A percentile compares a stretch with the other conserved stretches of the same genome.
phyloP scores from a whole-genome alignment of 2,113 vertebrate species.

The Onychostoma macrolepis region DNA sequence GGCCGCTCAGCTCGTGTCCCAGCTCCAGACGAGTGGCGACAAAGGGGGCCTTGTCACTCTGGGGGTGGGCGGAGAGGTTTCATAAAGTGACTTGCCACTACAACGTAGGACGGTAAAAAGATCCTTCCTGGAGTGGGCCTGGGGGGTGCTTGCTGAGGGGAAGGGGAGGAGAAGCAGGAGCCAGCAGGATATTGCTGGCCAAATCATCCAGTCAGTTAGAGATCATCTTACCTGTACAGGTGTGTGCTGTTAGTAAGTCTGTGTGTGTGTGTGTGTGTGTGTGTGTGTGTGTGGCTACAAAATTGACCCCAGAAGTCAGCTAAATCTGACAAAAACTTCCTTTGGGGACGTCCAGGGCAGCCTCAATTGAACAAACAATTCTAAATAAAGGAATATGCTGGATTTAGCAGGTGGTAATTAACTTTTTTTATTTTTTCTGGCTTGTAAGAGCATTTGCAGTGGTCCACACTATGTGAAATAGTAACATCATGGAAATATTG shows the following conservation, averaged over 20 bases:
- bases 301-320: not conserved
- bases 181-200: slow-evolving; percentile 76
- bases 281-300: slow-evolving; percentile 1
- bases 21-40: slow-evolving; percentile 54
- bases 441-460: not conserved
- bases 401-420: not conserved
- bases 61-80: slow-evolving; percentile 71
- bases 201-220: slow-evolving; percentile 72
- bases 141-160: slow-evolving; percentile 68
- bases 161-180: slow-evolving; percentile 53
- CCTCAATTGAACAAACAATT: not conserved
- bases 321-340: not conserved
- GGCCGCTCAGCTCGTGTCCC: slow-evolving; percentile 33
- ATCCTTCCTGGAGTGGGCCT: slow-evolving; percentile 77
- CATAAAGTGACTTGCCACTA: slow-evolving; percentile 75
- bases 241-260: slow-evolving; percentile 61
- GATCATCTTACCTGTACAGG: slow-evolving; percentile 78
- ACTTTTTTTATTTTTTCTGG: too few relatives aligned
- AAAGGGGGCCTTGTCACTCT: slow-evolving; percentile 73
- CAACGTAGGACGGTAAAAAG: slow-evolving; percentile 80
- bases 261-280: slow-evolving; percentile 17
- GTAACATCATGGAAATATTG: not conserved
- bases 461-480: not conserved
- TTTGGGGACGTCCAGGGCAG: slow-evolving; percentile 1
- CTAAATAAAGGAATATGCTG: not conserved